Evolutionary conservation across 1,140 invertebrate genomes (phyloP).

Genomic region (Littorina saxatilis): DNA sequence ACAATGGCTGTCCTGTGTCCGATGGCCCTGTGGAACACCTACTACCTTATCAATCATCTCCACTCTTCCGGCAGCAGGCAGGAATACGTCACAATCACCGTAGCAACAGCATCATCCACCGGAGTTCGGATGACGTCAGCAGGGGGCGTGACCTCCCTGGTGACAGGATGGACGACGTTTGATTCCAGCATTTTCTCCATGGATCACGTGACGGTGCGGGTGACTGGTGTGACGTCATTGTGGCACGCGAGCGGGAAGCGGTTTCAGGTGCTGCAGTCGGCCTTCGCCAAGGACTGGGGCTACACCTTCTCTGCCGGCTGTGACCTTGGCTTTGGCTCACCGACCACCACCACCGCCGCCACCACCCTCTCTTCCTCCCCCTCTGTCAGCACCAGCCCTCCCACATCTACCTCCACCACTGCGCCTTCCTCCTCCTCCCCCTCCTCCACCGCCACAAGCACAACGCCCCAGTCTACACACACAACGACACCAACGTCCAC

Average conservation of each 20-base stretch:
- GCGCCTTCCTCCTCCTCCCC: background rate
- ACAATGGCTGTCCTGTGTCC: background rate
- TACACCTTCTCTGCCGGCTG: conserved; percentile 13
- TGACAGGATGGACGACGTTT: background rate
- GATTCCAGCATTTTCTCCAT: background rate
- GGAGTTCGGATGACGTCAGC: conserved; percentile 20
- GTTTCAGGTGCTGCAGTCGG: conserved; percentile 8
- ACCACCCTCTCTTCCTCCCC: background rate
- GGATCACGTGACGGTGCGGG: background rate
- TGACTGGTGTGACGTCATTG: conserved; percentile 10
- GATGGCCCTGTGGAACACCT: background rate
- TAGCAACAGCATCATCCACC: background rate
- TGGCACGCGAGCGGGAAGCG: conserved; percentile 11
- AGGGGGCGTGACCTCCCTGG: background rate
- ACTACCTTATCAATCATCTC: conserved; percentile 8
- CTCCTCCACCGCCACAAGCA: background rate
- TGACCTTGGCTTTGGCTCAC: background rate
- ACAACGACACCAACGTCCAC: background rate
- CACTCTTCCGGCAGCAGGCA: background rate
- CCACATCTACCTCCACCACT: background rate
- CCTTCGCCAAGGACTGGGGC: background rate
- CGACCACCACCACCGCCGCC: background rate
- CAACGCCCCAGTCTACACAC: background rate
- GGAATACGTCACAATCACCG: conserved; percentile 18
- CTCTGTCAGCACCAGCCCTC: background rate